These are phyloP conservation scores for Amphiduros pacificus DNA, from an alignment of 2,888 invertebrate species.

Conservation along the genomic window DNA sequence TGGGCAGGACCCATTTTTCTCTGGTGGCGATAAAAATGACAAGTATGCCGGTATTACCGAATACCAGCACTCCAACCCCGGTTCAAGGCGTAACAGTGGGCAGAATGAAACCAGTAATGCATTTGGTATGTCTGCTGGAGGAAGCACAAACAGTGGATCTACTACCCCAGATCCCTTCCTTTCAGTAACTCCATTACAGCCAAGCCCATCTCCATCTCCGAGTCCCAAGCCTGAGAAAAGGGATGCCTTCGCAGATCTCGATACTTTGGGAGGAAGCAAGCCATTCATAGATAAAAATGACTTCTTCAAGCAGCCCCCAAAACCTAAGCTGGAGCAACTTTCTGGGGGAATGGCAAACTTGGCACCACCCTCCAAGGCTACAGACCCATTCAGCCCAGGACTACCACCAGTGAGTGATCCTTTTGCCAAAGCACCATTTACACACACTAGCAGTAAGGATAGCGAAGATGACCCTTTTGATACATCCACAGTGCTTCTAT, in stretches of 20 bases:
- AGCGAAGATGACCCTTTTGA: conserved; percentile 17
- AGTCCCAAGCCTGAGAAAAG: background rate
- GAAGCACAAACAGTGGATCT: background rate
- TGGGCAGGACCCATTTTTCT: conserved; percentile 15
- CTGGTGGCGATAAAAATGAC: background rate
- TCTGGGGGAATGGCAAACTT: too few species aligned
- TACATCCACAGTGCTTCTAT: conserved; percentile 8
- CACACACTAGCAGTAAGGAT: conserved; percentile 5
- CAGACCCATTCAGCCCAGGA: background rate
- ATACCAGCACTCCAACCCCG: background rate
- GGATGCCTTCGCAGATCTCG: background rate
- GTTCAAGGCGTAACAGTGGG: background rate
- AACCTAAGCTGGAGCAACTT: background rate
- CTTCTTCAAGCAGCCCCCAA: background rate
- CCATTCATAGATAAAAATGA: background rate
- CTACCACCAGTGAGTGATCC: conserved; percentile 9
- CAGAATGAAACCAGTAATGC: background rate
- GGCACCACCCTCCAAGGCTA: too few species aligned
- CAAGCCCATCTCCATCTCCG: background rate
- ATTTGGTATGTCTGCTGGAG: background rate
- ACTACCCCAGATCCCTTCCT: background rate
- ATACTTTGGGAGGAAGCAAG: background rate
- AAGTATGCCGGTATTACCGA: background rate
- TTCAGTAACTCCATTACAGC: background rate
- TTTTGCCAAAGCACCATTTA: conserved; percentile 11